Evolutionary conservation across 2,888 invertebrate genomes (phyloP).

Genomic region (Hoplodrina ambigua): DNA sequence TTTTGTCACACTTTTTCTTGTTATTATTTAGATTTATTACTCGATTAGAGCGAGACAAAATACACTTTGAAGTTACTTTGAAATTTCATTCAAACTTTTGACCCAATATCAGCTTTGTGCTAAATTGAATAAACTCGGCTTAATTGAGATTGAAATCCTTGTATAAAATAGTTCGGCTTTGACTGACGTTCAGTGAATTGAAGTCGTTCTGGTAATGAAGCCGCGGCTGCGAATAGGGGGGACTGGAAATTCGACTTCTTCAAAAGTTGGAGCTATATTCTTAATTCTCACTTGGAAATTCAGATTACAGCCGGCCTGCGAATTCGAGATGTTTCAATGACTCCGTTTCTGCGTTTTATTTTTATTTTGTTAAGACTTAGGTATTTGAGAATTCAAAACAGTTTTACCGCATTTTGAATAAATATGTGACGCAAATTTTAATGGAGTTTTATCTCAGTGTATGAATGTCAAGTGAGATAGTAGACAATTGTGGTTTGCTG

Average conservation of each 20-base stretch:
- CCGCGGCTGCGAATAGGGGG: constrained; percentile 25
- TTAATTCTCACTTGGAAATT: constrained; percentile 46
- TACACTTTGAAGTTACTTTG: constrained; percentile 36
- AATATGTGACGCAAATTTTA: constrained; percentile 39
- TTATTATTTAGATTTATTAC: constrained; percentile 45
- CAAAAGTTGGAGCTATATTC: constrained; percentile 41
- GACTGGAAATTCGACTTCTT: constrained; percentile 36
- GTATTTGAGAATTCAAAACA: constrained; percentile 33
- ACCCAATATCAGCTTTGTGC: constrained; percentile 33
- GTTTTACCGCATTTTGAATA: constrained; percentile 38
- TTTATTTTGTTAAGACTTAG: constrained; percentile 24
- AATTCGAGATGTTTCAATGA: constrained; percentile 27
- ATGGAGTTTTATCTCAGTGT: constrained; percentile 5
- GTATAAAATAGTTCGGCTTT: constrained; percentile 44
- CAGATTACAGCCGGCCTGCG: constrained; percentile 27
- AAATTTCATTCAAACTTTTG: constrained; percentile 49
- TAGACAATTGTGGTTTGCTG: too few species aligned
- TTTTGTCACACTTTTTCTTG: constrained; percentile 16
- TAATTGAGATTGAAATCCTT: constrained; percentile 46
- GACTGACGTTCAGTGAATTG: constrained; percentile 36
- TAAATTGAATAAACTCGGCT: constrained; percentile 47
- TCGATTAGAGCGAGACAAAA: constrained; percentile 41
- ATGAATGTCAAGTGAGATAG: constrained; percentile 2
- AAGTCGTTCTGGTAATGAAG: constrained; percentile 53
- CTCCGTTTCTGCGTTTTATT: constrained; percentile 27